A percentile compares a stretch with the other conserved stretches of the same genome.
phyloP scores from a whole-genome alignment of 2,797 vertebrate species.

The Gouania willdenowi region DNA sequence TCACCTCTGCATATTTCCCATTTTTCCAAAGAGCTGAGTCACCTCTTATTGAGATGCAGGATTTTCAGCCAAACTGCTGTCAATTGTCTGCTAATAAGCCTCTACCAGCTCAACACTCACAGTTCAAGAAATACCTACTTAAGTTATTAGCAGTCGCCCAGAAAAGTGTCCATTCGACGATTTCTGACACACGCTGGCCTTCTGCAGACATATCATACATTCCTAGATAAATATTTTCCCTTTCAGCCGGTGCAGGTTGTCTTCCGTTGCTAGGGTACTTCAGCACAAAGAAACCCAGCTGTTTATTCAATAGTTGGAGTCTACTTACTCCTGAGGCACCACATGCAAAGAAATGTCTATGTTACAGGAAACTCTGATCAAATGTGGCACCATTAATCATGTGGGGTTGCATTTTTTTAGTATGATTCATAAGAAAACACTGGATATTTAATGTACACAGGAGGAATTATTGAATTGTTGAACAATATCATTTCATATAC shows the following conservation, averaged over 20 bases:
- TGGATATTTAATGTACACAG: too few relatives aligned
- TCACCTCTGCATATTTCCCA: too few relatives aligned
- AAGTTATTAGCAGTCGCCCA: too few relatives aligned
- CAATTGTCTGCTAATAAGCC: not conserved
- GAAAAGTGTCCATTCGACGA: constrained; percentile 6
- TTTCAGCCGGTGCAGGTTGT: constrained; percentile 18
- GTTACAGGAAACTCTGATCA: constrained; percentile 50
- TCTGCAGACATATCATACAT: constrained; percentile 26
- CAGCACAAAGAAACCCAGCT: constrained; percentile 14
- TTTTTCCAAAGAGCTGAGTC: too few relatives aligned
- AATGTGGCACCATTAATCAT: constrained; percentile 58
- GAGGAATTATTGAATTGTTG: too few relatives aligned
- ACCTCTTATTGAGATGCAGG: too few relatives aligned
- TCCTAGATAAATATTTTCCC: constrained; percentile 52
- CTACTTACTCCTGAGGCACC: constrained; percentile 38
- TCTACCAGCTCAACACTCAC: constrained; percentile 2
- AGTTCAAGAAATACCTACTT: constrained; percentile 1
- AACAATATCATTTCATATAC: too few relatives aligned
- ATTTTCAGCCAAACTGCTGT: not conserved
- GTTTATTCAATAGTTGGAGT: constrained; percentile 51
- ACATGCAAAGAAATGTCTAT: constrained; percentile 27
- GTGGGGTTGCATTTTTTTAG: constrained; percentile 50
- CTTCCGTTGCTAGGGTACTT: constrained; percentile 34
- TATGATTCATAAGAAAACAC: constrained; percentile 53
- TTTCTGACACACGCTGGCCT: constrained; percentile 5